Evolutionary conservation across 1,140 invertebrate species (phyloP).

Genomic region (Dermatophagoides farinae): DNA sequence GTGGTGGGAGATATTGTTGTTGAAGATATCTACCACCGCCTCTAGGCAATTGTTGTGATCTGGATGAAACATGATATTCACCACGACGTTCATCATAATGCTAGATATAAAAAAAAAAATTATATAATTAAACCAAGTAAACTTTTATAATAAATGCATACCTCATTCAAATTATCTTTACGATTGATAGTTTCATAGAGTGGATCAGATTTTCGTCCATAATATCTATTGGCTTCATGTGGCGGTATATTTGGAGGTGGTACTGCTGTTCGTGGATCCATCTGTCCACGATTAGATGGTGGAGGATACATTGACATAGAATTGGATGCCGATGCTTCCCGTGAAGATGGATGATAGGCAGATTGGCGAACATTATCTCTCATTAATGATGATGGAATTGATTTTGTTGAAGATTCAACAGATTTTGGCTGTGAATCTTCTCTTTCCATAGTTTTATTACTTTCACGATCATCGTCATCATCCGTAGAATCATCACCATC

Average conservation of each 20-base stretch:
- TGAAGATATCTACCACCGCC: background rate
- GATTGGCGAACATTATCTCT: background rate
- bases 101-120: background rate
- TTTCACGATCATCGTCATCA: constrained; percentile 47
- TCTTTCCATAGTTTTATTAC: background rate
- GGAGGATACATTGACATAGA: background rate
- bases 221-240: background rate
- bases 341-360: too few species aligned
- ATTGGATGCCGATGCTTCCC: background rate
- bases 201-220: background rate
- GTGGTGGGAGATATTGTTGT: background rate
- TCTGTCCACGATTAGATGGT: background rate
- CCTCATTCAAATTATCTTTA: background rate
- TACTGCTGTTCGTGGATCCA: background rate
- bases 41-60: constrained; percentile 2
- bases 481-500: constrained; percentile 27
- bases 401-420: background rate
- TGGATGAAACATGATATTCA: background rate
- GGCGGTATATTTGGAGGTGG: background rate
- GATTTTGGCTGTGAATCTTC: background rate
- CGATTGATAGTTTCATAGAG: background rate
- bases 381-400: background rate
- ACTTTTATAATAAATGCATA: background rate
- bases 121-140: background rate
- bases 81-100: background rate